A percentile compares a stretch with the other conserved stretches of the same genome.
Evolutionary conservation across 2,888 invertebrate species (phyloP).

Genomic region (Onchidella celtica): DNA sequence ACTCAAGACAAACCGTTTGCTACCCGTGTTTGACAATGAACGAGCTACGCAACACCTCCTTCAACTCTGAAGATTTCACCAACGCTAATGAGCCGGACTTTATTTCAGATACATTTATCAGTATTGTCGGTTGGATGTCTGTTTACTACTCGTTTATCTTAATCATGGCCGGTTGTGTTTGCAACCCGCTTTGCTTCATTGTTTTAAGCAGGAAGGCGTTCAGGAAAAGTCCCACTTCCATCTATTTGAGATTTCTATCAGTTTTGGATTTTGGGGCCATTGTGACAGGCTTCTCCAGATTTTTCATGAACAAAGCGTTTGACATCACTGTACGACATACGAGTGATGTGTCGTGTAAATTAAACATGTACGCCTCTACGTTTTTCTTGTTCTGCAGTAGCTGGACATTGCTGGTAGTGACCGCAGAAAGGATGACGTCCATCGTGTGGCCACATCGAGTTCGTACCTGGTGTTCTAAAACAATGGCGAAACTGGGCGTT

Average conservation of each 20-base stretch:
- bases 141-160: neutral
- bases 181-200: neutral
- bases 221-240: neutral
- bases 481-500: neutral
- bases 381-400: neutral
- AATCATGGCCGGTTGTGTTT: neutral
- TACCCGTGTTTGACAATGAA: no score
- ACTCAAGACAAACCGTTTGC: no score
- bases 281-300: neutral
- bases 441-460: neutral
- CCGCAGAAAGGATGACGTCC: neutral
- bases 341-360: neutral
- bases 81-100: no score
- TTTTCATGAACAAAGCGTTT: neutral
- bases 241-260: slow-evolving; percentile 4
- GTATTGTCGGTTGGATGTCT: neutral
- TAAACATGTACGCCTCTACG: neutral
- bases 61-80: no score
- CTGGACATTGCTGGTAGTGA: neutral
- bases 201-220: neutral
- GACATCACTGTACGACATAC: neutral
- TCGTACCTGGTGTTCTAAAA: neutral
- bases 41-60: no score
- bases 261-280: neutral
- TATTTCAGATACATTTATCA: no score